These are phyloP conservation scores for Sebastes flavidus DNA, from an alignment of 2,797 vertebrate genomes.

Conservation along the genomic window DNA sequence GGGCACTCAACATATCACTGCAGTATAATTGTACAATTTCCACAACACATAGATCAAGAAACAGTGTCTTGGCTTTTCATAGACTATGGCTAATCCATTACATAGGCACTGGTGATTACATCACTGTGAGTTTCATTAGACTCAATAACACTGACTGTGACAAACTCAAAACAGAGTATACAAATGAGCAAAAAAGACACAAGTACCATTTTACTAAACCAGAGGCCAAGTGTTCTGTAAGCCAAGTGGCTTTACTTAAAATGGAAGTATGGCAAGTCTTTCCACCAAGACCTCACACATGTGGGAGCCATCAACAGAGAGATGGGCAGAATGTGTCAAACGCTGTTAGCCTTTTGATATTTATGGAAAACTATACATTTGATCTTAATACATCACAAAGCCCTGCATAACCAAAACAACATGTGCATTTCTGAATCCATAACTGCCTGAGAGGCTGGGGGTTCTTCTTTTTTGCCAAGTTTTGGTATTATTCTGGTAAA, in stretches of 20 bases:
- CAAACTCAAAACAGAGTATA: constrained; percentile 31
- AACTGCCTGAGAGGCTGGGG: constrained; percentile 18
- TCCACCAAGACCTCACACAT: constrained; percentile 69
- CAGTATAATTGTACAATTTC: background rate
- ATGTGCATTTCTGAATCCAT: constrained; percentile 52
- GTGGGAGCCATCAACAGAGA: constrained; percentile 79
- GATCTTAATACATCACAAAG: constrained; percentile 65
- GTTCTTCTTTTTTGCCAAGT: constrained; percentile 26
- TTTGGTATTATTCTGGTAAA: constrained; percentile 54
- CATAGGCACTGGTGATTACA: constrained; percentile 5
- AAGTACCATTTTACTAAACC: constrained; percentile 32
- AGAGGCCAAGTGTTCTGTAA: constrained; percentile 33
- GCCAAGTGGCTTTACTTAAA: constrained; percentile 46
- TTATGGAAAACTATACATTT: constrained; percentile 71
- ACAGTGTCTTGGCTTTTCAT: constrained; percentile 15
- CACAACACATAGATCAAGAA: background rate
- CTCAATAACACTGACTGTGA: constrained; percentile 6
- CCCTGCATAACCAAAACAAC: constrained; percentile 63
- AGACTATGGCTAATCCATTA: constrained; percentile 25
- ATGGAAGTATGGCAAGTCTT: constrained; percentile 53
- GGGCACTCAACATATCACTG: background rate
- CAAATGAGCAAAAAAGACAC: constrained; percentile 5
- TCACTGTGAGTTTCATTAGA: constrained; percentile 24
- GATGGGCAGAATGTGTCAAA: constrained; percentile 81
- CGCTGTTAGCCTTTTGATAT: constrained; percentile 68